Evolutionary conservation across 2,797 vertebrate species (phyloP).

Genomic region (Enteromius paludinosus): DNA sequence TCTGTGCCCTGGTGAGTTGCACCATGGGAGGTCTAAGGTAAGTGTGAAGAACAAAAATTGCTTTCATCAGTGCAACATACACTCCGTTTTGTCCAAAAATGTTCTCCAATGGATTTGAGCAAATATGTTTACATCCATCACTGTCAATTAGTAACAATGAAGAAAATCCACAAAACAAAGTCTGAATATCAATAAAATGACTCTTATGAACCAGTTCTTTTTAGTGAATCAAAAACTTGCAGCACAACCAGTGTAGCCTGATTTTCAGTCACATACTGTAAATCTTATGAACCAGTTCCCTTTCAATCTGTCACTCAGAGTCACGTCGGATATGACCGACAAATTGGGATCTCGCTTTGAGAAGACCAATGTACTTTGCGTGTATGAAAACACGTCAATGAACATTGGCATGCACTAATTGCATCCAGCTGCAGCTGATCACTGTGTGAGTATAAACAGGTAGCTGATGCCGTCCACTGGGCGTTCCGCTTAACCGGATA

Average conservation of each 20-base stretch:
- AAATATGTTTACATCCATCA: slow-evolving; percentile 33
- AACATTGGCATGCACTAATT: too few species aligned
- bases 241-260: background rate
- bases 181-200: background rate
- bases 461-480: too few species aligned
- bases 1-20: slow-evolving; percentile 37
- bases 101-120: slow-evolving; percentile 4
- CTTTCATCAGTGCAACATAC: slow-evolving; percentile 38
- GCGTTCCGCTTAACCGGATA: too few species aligned
- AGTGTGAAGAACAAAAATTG: slow-evolving; percentile 38
- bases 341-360: too few species aligned
- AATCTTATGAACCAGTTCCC: too few species aligned
- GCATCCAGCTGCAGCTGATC: too few species aligned
- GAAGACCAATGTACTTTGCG: too few species aligned
- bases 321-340: too few species aligned
- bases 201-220: background rate
- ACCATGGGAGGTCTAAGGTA: slow-evolving; percentile 40
- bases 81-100: slow-evolving; percentile 18
- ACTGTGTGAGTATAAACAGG: too few species aligned
- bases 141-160: background rate
- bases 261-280: too few species aligned
- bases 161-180: background rate
- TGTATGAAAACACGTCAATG: too few species aligned
- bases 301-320: too few species aligned
- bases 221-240: background rate